Conservation (phyloP, 2,888 invertebrate species). For the Buathra laborator region DNA sequence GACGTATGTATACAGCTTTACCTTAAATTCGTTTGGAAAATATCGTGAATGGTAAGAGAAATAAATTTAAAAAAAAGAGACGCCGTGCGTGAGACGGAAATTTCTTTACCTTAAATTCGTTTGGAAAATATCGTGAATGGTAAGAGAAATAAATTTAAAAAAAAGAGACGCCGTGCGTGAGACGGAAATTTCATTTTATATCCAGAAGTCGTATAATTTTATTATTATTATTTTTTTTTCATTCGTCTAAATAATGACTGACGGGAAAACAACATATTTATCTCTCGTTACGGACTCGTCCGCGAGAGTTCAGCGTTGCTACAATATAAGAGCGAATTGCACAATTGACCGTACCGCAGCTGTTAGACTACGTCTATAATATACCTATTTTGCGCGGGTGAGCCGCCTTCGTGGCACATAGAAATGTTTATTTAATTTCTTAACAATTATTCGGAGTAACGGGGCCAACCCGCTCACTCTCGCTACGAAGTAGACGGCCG, state of each 20-base stretch:
- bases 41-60: background rate
- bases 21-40: slow-evolving; percentile 48
- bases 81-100: too few relatives aligned
- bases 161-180: background rate
- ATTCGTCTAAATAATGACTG: slow-evolving; percentile 14
- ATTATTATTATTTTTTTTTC: slow-evolving; percentile 1
- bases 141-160: background rate
- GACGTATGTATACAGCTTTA: slow-evolving; percentile 27
- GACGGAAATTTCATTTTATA: background rate
- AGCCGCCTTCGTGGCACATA: background rate
- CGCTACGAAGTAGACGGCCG: too few relatives aligned
- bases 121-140: slow-evolving; percentile 7
- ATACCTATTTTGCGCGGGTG: slow-evolving; percentile 4
- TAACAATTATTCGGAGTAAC: slow-evolving; percentile 72
- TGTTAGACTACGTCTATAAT: background rate
- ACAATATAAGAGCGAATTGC: slow-evolving; percentile 50
- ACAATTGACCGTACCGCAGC: slow-evolving; percentile 45
- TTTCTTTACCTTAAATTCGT: slow-evolving; percentile 47
- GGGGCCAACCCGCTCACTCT: slow-evolving; percentile 64
- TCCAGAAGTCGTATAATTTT: background rate
- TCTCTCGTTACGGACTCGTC: slow-evolving; percentile 45
- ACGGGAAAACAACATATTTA: background rate
- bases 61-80: too few relatives aligned
- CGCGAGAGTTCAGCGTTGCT: slow-evolving; percentile 38
- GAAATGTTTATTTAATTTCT: slow-evolving; percentile 70